Base-by-base conservation (phyloP, 2,888 invertebrate species). In the Monopis laevigella region DNA sequence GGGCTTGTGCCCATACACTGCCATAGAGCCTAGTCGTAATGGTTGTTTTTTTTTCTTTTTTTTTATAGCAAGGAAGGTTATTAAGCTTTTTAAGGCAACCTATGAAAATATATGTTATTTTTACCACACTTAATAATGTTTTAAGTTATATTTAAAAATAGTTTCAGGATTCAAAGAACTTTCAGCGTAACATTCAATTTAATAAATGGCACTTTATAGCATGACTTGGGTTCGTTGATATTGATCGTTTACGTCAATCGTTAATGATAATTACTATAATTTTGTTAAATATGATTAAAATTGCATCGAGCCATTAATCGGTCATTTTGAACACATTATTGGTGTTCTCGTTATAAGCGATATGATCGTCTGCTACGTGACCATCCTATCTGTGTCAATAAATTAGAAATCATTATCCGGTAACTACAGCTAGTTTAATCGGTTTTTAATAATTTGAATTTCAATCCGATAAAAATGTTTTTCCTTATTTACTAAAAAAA, bases 331-430 rank as follows among this genome's bases (percentile, higher is more conserved):
- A 51, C 51, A 21, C 51, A 74, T 21, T 51, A 74, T 68, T 48
- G 52, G 47, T 56, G 56, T 46, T 61, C 59, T 46, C 59, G 70
- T 72, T 73, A 68, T 47, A 40, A 24, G 45, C 47, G 48, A 58
- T 58, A 52, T 46, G 28, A 11, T 39, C 48, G 44, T 30, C 46
- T 51, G 67, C 62, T 74, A 73, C 74, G 72, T 75, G 75, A 73
- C 72, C 14, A 14, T 17, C 42, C 40, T 52, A 73, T 68, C 55
- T 70, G 62, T 69, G 71, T 71, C 70, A 66, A 40, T 40, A 47
- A 51, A 60, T 68, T 62, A 60, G 48, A 48, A n/a, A 46, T 46
- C 43, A 51, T 48, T 50, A 54, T 56, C 53, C 51, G 50, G 54
- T 48, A 45, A 39, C 52, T 51, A 39, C 52, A 52, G 55, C 34